These are phyloP conservation scores for Alosa sapidissima DNA, from an alignment of 2,797 vertebrate species.

Conservation along the genomic window DNA sequence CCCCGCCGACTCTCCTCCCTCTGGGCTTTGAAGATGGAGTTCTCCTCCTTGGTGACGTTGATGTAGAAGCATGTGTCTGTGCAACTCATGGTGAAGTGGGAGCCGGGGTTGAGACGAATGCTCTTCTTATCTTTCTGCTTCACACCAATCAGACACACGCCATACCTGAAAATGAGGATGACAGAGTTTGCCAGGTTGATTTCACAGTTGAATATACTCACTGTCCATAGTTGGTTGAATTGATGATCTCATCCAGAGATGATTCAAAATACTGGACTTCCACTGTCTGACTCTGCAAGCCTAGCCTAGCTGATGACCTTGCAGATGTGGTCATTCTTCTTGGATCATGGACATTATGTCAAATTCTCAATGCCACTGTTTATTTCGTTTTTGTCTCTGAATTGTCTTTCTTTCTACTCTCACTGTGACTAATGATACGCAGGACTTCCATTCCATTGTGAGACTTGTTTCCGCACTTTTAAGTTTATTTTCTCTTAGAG, in stretches of 20 bases:
- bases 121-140: conserved; percentile 82
- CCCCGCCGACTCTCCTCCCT: conserved; percentile 63
- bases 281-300: not conserved
- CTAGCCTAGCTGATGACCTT: not conserved
- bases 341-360: not conserved
- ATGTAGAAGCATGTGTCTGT: conserved; percentile 84
- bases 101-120: conserved; percentile 86
- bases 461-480: not conserved
- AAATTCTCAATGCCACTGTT: too few species aligned
- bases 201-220: not conserved
- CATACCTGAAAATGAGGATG: conserved; percentile 35
- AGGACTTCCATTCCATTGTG: not conserved
- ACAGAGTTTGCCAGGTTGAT: not conserved
- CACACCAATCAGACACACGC: conserved; percentile 75
- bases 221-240: not conserved
- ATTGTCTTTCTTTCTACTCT: not conserved
- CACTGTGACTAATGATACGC: not conserved
- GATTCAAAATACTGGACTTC: not conserved
- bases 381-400: too few species aligned
- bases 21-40: conserved; percentile 80
- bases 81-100: conserved; percentile 79
- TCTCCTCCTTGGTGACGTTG: conserved; percentile 86
- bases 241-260: not conserved
- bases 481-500: not conserved
- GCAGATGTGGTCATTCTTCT: not conserved